These are phyloP conservation scores for Crenichthys baileyi DNA, from an alignment of 2,797 vertebrate species.

Conservation along the genomic window DNA sequence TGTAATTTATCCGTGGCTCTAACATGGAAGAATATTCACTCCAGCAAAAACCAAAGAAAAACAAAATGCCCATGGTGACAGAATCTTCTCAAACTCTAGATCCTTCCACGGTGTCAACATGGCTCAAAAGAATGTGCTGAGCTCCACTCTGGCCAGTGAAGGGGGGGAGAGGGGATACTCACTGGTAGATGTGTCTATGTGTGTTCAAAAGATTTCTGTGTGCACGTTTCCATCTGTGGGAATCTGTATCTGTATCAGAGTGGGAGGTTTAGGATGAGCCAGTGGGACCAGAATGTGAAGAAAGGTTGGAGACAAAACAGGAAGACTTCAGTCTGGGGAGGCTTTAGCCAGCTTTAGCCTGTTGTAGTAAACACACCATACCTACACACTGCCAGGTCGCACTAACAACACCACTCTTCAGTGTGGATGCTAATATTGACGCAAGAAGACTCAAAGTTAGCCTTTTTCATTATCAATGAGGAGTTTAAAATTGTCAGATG, in stretches of 20 bases:
- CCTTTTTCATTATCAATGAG: too few species aligned
- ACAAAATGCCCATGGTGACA: slow-evolving; percentile 69
- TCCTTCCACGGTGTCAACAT: slow-evolving; percentile 75
- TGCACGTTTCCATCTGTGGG: slow-evolving; percentile 30
- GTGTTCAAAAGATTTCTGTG: slow-evolving; percentile 8
- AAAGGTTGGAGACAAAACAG: slow-evolving; percentile 20
- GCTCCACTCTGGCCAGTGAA: slow-evolving; percentile 42
- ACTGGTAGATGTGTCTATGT: slow-evolving; percentile 12
- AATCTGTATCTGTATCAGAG: slow-evolving; percentile 29
- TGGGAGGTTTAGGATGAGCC: slow-evolving; percentile 43
- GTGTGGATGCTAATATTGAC: neutral
- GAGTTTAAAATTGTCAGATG: too few species aligned
- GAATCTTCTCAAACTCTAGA: slow-evolving; percentile 61
- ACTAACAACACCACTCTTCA: neutral
- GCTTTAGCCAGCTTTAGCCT: slow-evolving; percentile 24
- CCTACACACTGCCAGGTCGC: neutral
- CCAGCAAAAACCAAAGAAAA: slow-evolving; percentile 69
- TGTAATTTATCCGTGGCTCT: slow-evolving; percentile 62
- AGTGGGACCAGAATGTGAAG: slow-evolving; percentile 38
- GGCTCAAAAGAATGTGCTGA: slow-evolving; percentile 75
- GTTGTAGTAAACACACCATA: neutral
- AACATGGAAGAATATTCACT: slow-evolving; percentile 58
- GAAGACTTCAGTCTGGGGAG: slow-evolving; percentile 19
- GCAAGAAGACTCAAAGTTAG: neutral
- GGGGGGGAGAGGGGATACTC: slow-evolving; percentile 19